Percentiles rank a stretch among this genome's conserved stretches.
Evolutionary conservation across 2,797 vertebrate genomes (phyloP).

Genomic region (Sebastes paucispinis): DNA sequence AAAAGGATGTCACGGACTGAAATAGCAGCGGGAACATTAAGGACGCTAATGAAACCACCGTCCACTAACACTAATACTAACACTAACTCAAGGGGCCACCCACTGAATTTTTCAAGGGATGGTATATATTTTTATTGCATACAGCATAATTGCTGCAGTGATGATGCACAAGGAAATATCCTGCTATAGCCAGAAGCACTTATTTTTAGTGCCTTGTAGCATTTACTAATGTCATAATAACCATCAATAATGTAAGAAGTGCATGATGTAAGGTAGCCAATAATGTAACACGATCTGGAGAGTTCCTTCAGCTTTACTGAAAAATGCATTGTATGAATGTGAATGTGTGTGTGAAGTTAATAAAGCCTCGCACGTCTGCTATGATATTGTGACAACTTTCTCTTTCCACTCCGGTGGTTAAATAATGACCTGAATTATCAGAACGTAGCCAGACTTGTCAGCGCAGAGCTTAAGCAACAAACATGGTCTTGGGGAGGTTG

Average conservation of each 20-base stretch:
- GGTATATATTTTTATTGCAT: slow-evolving; percentile 28
- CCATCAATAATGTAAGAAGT: slow-evolving; percentile 33
- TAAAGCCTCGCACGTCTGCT: not conserved
- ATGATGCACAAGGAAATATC: slow-evolving; percentile 3
- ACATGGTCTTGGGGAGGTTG: not conserved
- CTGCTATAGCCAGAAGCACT: slow-evolving; percentile 3
- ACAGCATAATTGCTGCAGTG: slow-evolving; percentile 9
- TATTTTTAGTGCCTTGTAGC: slow-evolving; percentile 21
- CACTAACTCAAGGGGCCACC: not conserved
- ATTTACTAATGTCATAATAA: slow-evolving; percentile 33
- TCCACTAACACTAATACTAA: not conserved
- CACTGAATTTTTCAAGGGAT: not conserved
- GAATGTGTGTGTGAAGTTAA: not conserved
- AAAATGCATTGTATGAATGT: not conserved
- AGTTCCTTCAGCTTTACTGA: not conserved
- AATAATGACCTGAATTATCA: not conserved
- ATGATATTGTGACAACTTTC: not conserved
- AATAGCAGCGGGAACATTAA: not conserved
- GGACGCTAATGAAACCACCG: not conserved
- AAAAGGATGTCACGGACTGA: not conserved
- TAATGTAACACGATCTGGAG: slow-evolving; percentile 12
- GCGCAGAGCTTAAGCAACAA: too few species aligned
- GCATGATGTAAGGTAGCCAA: not conserved
- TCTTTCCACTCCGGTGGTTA: not conserved
- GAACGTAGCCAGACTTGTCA: not conserved